Conservation (phyloP, 1,140 invertebrate species). For the Popillia japonica region DNA sequence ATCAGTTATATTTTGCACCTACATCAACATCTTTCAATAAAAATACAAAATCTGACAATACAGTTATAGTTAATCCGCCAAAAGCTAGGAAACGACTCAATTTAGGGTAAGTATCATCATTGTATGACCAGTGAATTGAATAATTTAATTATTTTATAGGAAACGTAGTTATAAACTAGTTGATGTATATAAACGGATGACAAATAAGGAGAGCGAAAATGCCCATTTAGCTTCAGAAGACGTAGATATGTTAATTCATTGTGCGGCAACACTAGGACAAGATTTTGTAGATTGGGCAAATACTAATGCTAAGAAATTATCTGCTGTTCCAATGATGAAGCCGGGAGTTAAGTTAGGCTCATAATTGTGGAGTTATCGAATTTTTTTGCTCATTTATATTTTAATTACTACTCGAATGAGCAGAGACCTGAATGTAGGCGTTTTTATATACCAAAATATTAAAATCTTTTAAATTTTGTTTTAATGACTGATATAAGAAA, state of each 20-base stretch:
- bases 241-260: slow-evolving; percentile 65
- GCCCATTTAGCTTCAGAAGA: slow-evolving; percentile 70
- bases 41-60: not conserved
- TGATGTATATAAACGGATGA: slow-evolving; percentile 64
- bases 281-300: slow-evolving; percentile 68
- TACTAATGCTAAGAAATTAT: slow-evolving; percentile 59
- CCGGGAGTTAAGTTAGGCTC: slow-evolving; percentile 49
- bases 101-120: slow-evolving; percentile 9
- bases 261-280: slow-evolving; percentile 63
- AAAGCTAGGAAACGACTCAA: slow-evolving; percentile 7
- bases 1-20: slow-evolving; percentile 5
- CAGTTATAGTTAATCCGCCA: not conserved
- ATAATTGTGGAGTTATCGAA: too few relatives aligned
- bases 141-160: slow-evolving; percentile 41
- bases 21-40: not conserved
- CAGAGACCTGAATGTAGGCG: too few relatives aligned
- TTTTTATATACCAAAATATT: too few relatives aligned
- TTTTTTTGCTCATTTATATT: too few relatives aligned
- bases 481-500: too few relatives aligned
- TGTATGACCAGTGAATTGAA: not conserved
- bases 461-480: too few relatives aligned
- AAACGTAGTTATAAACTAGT: slow-evolving; percentile 62
- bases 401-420: too few relatives aligned
- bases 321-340: slow-evolving; percentile 51
- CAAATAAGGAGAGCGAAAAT: slow-evolving; percentile 58